Base-by-base conservation (phyloP, 2,888 invertebrate species). In the Eristalinus aeneus region DNA sequence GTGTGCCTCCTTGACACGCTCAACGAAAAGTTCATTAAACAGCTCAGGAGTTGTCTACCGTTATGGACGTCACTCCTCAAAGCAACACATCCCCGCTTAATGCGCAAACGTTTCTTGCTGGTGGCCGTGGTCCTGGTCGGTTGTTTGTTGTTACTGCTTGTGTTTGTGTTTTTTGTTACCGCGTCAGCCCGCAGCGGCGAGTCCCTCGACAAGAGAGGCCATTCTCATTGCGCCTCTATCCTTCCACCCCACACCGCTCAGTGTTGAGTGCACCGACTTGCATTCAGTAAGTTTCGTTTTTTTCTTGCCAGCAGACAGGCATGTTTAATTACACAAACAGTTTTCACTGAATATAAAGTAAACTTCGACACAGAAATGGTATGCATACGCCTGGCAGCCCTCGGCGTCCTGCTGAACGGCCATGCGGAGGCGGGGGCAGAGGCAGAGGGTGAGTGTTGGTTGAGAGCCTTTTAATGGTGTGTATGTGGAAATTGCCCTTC, bases 401-500 rank as follows among this genome's bases (percentile, higher is more conserved):
- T 27, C 5, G 27, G 27, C 2, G 27, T 27, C 27, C 27, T 27
- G 27, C 22, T 22, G 23, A 56, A 0, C 11, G 56, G 56, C 23
- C n/a, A 2, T 10, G 22, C 20, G 22, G n/a, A 9, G 39, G 12
- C 8, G 39, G 8, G 9, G 56, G 10, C 11, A 1, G 23, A 22
- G 23, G 11, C 5, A 11, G 56, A 11, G 20, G 5, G 16, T 53
- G 23, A 9, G n/a, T 12, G 56, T 11, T 23, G 23, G 56, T 23
- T 56, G 9, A 56, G 56, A 56, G 56, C 23, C 56, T 56, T 56
- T 56, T 56, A 56, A 56, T 69, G 58, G 69, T 22, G 20, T 23
- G 69, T 22, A 69, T 71, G 60, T 60, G 39, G 56, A 64, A 60
- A 58, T 60, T 23, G 39, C 60, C 67, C 56, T n/a, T 58, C 27